Base-by-base conservation (phyloP, 2,888 invertebrate genomes). In the Exephanes ischioxanthus region DNA sequence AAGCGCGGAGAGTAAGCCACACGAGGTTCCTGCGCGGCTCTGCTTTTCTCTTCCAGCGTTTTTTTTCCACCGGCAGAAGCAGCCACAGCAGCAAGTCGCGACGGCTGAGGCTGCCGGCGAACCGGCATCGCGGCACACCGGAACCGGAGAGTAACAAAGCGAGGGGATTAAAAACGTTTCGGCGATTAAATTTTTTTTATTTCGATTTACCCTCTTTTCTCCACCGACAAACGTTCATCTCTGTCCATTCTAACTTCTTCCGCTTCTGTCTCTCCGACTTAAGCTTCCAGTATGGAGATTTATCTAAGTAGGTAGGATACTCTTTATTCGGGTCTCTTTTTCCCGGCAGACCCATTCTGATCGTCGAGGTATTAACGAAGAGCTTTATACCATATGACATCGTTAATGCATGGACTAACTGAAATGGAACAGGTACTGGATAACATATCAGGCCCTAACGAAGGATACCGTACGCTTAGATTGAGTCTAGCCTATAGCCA, bases 111-210 rank as follows among this genome's bases (percentile, higher is more conserved):
- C 78, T 78, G 41, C 53, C 37, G 48, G 55, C 61, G 33, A 68
- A 68, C 78, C 67, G 66, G 66, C 79, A 71, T 67, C 75, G 73
- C n/a, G 61, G 26, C 61, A 53, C 55, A 70, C 51, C 78, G 22
- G 30, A 33, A 26, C 33, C 79, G 77, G 58, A 71, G 73, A 61
- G 76, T 67, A 75, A 80, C 83, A 85, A 85, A 85, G 85, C 79
- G 75, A 80, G 61, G 71, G 83, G 80, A 83, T 85, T 80, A 83
- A 85, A 85, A 85, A 83, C 83, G 85, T 73, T 83, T 75, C 83
- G 76, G 71, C 79, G 83, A 85, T 85, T 85, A 83, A 84, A 81
- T 81, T 78, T 78, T 61, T 45, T 45, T 45, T 41, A 41, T 45
- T 45, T 53, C 73, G 51, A 45, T 66, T 48, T 84, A 45, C 45